Percentiles rank a stretch among this genome's conserved stretches.
phyloP scores from a whole-genome alignment of 2,113 vertebrate species.

The Paralichthys olivaceus region DNA sequence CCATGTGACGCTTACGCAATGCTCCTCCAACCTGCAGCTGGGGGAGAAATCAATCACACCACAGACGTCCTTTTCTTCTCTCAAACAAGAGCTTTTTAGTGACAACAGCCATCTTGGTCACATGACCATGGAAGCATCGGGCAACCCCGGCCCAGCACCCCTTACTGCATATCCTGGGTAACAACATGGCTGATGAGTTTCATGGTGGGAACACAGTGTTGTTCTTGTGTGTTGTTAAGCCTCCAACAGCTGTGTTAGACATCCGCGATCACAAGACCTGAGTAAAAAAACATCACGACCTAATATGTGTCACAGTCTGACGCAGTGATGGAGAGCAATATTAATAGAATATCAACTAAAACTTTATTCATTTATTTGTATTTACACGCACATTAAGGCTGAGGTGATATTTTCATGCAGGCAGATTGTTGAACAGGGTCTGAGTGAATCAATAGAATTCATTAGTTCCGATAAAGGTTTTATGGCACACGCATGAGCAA shows the following conservation, averaged over 20 bases:
- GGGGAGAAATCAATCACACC: slow-evolving; percentile 63
- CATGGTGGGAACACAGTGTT: slow-evolving; percentile 56
- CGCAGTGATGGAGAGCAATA: neutral
- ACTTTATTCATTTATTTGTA: neutral
- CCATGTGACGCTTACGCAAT: slow-evolving; percentile 71
- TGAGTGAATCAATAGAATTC: neutral
- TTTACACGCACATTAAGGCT: neutral
- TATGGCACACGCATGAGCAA: neutral
- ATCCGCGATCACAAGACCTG: slow-evolving; percentile 42
- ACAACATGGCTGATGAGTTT: slow-evolving; percentile 35
- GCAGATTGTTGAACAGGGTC: neutral
- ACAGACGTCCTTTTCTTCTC: slow-evolving; percentile 74
- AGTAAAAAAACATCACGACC: slow-evolving; percentile 33
- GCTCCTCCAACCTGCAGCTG: slow-evolving; percentile 75
- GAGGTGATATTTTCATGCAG: neutral
- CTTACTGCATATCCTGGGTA: slow-evolving; percentile 65
- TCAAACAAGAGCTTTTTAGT: slow-evolving; percentile 66
- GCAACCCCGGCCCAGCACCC: slow-evolving; percentile 25
- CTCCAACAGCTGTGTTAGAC: slow-evolving; percentile 49
- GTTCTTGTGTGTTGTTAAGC: slow-evolving; percentile 44
- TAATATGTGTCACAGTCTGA: slow-evolving; percentile 24
- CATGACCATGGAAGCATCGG: slow-evolving; percentile 63
- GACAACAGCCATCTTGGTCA: slow-evolving; percentile 71
- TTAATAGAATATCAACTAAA: neutral
- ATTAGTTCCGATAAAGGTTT: neutral